Conservation (phyloP, 2,113 vertebrate species). For the Plectropomus leopardus region DNA sequence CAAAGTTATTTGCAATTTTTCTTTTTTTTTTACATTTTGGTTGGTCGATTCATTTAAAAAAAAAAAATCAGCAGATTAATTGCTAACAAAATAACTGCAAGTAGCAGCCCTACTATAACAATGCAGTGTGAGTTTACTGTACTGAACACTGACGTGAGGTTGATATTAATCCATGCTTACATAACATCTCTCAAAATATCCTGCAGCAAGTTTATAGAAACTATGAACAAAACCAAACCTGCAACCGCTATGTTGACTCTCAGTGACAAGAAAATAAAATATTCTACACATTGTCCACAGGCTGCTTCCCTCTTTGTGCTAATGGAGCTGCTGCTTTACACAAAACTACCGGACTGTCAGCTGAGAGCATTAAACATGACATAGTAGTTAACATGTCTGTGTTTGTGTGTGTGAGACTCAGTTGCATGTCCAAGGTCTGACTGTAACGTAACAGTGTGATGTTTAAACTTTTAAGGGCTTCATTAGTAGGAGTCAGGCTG, state of each 20-base stretch:
- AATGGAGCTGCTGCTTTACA: slow-evolving; percentile 1
- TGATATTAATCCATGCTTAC: not conserved
- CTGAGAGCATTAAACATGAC: slow-evolving; percentile 14
- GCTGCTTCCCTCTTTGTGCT: not conserved
- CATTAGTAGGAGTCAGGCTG: slow-evolving; percentile 5
- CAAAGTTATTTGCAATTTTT: no score
- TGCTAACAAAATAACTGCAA: not conserved
- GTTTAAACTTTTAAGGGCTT: not conserved
- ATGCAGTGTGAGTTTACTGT: not conserved
- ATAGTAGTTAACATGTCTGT: not conserved
- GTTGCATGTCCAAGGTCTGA: not conserved
- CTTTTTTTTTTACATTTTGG: no score
- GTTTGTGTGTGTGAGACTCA: not conserved
- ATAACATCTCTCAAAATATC: not conserved
- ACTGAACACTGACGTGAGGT: not conserved
- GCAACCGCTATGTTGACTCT: not conserved
- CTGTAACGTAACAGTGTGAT: slow-evolving; percentile 20
- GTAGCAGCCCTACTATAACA: not conserved
- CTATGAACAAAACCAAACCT: not conserved
- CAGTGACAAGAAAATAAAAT: no score
- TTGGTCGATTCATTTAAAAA: not conserved
- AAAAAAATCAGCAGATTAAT: not conserved
- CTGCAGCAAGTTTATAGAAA: not conserved
- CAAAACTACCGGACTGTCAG: slow-evolving; percentile 11
- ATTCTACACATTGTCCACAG: not conserved